These are phyloP conservation scores for Gasterosteus aculeatus DNA, from an alignment of 2,113 vertebrate genomes.

Conservation along the genomic window DNA sequence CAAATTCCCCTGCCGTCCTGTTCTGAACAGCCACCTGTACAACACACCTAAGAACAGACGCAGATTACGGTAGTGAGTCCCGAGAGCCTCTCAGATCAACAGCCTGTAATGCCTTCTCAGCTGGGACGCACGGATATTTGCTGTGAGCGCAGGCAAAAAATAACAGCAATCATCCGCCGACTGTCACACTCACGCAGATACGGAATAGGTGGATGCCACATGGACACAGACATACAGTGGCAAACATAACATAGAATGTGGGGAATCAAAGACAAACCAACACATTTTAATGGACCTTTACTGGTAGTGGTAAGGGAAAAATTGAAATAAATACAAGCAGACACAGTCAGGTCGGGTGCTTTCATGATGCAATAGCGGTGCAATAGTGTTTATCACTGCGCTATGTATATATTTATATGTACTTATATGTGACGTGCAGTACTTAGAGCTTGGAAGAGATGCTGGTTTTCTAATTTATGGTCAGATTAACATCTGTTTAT, in stretches of 20 bases:
- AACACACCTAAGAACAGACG: conserved; percentile 77
- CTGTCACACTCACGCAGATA: conserved; percentile 50
- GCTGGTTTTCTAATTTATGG: conserved; percentile 66
- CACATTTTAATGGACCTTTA: neutral
- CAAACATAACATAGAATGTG: neutral
- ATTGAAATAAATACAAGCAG: conserved; percentile 6
- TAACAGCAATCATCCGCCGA: conserved; percentile 67
- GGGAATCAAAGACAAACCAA: neutral
- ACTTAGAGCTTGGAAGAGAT: conserved; percentile 64
- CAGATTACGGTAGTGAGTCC: conserved; percentile 60
- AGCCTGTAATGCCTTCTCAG: conserved; percentile 73
- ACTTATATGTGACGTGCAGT: conserved; percentile 50
- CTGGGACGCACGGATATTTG: conserved; percentile 75
- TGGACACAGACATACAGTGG: conserved; percentile 15
- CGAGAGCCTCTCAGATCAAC: conserved; percentile 68
- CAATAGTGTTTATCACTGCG: conserved; percentile 3
- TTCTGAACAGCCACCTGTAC: conserved; percentile 76
- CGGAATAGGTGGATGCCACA: conserved; percentile 8
- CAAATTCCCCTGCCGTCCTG: conserved; percentile 72
- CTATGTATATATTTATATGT: neutral
- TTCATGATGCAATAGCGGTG: conserved; percentile 37
- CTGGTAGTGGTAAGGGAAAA: neutral
- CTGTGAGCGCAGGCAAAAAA: conserved; percentile 62
- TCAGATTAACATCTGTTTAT: conserved; percentile 77
- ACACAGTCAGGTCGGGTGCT: conserved; percentile 10